These are phyloP conservation scores for Poeciliopsis paucimaculata DNA, from an alignment of 2,797 vertebrate species.

Conservation along the genomic window DNA sequence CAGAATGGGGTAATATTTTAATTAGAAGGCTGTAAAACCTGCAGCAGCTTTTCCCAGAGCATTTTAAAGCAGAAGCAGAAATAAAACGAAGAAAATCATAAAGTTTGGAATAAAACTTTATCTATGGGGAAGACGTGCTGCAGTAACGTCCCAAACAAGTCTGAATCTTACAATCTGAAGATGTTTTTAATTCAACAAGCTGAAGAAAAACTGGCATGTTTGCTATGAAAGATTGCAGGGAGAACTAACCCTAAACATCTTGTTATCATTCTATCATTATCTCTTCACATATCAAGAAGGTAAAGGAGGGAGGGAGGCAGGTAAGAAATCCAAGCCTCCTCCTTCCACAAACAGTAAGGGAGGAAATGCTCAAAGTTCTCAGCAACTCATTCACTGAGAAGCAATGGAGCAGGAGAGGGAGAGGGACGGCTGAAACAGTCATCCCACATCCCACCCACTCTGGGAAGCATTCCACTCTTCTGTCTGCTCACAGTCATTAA, in stretches of 20 bases:
- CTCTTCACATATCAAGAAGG: constrained; percentile 55
- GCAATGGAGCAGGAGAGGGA: constrained; percentile 19
- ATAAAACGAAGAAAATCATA: constrained; percentile 32
- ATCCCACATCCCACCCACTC: constrained; percentile 71
- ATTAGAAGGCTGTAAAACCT: constrained; percentile 48
- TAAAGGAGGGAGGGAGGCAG: constrained; percentile 30
- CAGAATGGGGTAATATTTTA: constrained; percentile 44
- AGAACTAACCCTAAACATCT: constrained; percentile 32
- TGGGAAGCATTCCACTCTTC: constrained; percentile 65
- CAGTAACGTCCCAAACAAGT: not conserved
- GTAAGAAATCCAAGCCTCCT: constrained; percentile 73
- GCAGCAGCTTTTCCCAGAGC: constrained; percentile 39
- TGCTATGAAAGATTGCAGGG: constrained; percentile 3
- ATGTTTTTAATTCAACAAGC: not conserved
- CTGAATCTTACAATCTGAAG: not conserved
- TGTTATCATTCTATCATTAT: constrained; percentile 67
- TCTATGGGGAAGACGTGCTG: constrained; percentile 11
- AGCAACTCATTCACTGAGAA: constrained; percentile 48
- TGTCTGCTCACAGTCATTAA: constrained; percentile 73
- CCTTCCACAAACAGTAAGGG: constrained; percentile 75
- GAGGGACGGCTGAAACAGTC: constrained; percentile 49
- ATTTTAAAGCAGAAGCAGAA: constrained; percentile 28
- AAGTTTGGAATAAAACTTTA: constrained; percentile 13
- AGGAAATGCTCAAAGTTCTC: constrained; percentile 55
- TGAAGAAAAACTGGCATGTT: not conserved